Evolutionary conservation across 2,797 vertebrate species (phyloP).

Genomic region (Sebastiscus albofasciatus): DNA sequence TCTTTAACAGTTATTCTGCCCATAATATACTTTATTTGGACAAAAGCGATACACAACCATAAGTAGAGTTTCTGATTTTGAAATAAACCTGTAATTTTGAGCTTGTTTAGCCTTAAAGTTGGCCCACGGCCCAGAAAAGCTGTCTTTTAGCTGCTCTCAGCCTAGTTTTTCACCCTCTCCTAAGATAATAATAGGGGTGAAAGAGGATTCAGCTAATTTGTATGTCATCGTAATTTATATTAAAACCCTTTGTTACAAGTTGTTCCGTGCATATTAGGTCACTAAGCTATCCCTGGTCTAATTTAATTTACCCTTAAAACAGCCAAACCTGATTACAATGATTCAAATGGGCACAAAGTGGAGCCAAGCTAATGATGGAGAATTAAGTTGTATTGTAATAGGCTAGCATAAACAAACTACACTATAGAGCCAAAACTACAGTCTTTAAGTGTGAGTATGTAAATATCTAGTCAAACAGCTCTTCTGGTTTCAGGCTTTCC

Average conservation of each 20-base stretch:
- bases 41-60: background rate
- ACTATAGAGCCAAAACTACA: background rate
- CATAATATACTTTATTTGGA: background rate
- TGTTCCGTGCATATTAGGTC: background rate
- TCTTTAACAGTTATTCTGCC: background rate
- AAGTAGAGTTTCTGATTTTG: background rate
- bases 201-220: background rate
- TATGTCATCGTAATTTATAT: background rate
- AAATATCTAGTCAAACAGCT: background rate
- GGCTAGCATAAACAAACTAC: background rate
- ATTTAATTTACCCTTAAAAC: slow-evolving; percentile 15
- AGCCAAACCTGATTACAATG: slow-evolving; percentile 18
- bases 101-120: background rate
- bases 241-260: background rate
- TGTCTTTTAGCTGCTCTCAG: background rate
- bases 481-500: background rate
- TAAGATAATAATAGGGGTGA: background rate
- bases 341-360: background rate
- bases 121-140: background rate
- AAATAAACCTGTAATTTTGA: background rate
- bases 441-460: background rate
- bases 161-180: background rate
- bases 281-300: background rate
- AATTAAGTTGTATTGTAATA: background rate
- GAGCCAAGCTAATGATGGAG: background rate